Evolutionary conservation across 2,888 invertebrate genomes (phyloP).

Genomic region (Aelia acuminata): DNA sequence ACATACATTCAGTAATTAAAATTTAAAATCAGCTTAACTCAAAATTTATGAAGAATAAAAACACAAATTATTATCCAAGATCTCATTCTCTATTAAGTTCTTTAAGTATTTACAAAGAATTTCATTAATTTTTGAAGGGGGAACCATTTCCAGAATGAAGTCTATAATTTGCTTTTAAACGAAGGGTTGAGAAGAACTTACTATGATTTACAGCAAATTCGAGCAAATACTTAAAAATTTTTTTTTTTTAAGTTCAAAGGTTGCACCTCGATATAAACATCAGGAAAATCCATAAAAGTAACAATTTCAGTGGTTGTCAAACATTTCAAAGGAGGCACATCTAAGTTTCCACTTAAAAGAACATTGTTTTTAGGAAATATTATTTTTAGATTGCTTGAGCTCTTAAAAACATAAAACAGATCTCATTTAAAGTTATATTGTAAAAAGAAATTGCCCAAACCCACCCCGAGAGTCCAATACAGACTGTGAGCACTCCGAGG

Average conservation of each 20-base stretch:
- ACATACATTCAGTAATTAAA: too few relatives aligned
- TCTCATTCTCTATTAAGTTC: background rate
- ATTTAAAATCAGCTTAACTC: too few relatives aligned
- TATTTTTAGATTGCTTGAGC: background rate
- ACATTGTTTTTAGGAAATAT: background rate
- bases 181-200: background rate
- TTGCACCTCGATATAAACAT: background rate
- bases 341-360: background rate
- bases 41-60: too few relatives aligned
- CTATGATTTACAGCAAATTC: background rate
- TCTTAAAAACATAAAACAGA: background rate
- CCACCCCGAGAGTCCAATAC: constrained; percentile 6
- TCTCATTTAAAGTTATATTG: background rate
- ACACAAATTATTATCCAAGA: background rate
- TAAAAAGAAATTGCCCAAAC: background rate
- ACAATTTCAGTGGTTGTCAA: background rate
- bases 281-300: constrained; percentile 22
- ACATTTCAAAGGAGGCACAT: background rate
- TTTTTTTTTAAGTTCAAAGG: constrained; percentile 16
- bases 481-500: background rate
- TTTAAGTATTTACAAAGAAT: constrained; percentile 12
- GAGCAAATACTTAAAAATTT: background rate
- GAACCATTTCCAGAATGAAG: background rate
- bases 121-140: background rate
- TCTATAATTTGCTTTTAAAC: background rate